A percentile compares a stretch with the other conserved stretches of the same genome.
Conservation (phyloP, 2,888 invertebrate genomes). For the Acronicta aceris region DNA sequence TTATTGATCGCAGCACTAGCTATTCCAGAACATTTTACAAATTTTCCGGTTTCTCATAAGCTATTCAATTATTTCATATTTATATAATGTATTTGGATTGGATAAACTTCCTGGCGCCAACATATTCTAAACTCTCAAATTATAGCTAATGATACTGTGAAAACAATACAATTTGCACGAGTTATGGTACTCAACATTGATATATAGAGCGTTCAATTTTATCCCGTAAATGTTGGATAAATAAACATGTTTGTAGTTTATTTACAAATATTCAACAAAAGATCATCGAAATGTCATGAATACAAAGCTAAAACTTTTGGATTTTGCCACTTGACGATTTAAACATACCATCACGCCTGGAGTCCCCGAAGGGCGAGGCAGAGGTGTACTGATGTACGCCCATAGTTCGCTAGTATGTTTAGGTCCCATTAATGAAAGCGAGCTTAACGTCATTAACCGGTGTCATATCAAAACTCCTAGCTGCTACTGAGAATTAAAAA, state of each 20-base stretch:
- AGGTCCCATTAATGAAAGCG: no score
- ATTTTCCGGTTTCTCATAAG: slow-evolving; percentile 24
- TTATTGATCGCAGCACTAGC: background rate
- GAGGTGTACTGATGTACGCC: no score
- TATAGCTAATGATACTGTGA: slow-evolving; percentile 17
- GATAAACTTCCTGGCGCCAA: slow-evolving; percentile 48
- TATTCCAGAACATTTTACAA: slow-evolving; percentile 1
- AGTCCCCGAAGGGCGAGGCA: no score
- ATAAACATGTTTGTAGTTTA: slow-evolving; percentile 29
- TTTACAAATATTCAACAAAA: background rate
- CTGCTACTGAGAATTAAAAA: no score
- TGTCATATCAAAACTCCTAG: no score
- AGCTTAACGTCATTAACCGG: no score
- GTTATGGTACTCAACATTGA: slow-evolving; percentile 14
- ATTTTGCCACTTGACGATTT: background rate
- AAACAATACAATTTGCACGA: slow-evolving; percentile 25
- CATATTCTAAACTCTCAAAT: slow-evolving; percentile 31
- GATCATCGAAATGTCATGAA: background rate
- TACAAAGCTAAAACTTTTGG: background rate
- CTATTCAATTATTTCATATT: slow-evolving; percentile 14
- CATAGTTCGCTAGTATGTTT: no score
- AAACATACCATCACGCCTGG: no score
- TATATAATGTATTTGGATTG: slow-evolving; percentile 18
- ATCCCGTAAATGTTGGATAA: slow-evolving; percentile 19
- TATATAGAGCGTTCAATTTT: slow-evolving; percentile 22